These are phyloP conservation scores for Archilochus colubris DNA, from an alignment of 2,113 vertebrate genomes.

Conservation along the genomic window DNA sequence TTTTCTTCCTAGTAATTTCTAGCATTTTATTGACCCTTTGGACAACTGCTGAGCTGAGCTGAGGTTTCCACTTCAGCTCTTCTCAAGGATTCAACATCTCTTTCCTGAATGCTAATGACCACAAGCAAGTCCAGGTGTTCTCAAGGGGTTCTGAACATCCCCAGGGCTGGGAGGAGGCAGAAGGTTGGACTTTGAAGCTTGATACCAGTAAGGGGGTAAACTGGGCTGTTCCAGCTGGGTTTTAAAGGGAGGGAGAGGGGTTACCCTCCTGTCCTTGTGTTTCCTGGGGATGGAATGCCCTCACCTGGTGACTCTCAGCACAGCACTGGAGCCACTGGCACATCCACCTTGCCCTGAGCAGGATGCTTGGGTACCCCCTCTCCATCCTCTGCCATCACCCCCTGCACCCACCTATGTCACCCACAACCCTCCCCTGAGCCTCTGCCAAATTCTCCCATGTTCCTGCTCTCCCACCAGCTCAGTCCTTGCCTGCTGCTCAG, in stretches of 20 bases:
- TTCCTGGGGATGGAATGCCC: constrained; percentile 20
- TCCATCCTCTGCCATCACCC: not conserved
- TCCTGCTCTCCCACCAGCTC: not conserved
- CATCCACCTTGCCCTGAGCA: accelerated
- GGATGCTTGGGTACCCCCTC: not conserved
- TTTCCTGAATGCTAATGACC: not conserved
- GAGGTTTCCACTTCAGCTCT: not conserved
- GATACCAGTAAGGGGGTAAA: not conserved
- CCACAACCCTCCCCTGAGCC: not conserved
- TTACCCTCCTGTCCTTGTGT: not conserved
- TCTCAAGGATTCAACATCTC: not conserved
- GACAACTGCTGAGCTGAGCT: not conserved
- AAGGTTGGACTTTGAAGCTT: accelerated
- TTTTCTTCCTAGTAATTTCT: not conserved
- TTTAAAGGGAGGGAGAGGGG: not conserved
- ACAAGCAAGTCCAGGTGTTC: not conserved
- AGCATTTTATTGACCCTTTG: not conserved
- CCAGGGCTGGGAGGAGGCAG: not conserved
- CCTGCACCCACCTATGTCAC: not conserved
- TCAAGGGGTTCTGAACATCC: not conserved
- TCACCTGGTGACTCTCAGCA: constrained; percentile 10
- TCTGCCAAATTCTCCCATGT: not conserved
- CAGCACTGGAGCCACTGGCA: not conserved
- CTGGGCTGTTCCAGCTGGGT: accelerated
- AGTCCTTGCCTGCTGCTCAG: not conserved